Evolutionary conservation across 2,888 invertebrate genomes (phyloP), one percentile per base, ranked within the genome.

Genomic region (Metallyticus violacea): DNA sequence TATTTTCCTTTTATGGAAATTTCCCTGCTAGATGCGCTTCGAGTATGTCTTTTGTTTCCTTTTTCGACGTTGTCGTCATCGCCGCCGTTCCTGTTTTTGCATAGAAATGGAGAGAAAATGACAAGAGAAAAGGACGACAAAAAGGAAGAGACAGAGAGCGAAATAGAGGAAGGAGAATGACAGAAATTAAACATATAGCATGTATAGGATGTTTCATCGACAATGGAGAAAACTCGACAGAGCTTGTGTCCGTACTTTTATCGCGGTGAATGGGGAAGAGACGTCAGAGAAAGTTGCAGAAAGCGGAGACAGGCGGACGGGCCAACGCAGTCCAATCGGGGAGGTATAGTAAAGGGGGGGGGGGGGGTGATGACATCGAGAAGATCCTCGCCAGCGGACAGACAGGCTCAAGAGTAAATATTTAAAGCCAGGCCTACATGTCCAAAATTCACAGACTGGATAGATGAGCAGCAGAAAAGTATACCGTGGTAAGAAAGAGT

Each of bases 1-100:
- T 85, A 85, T 85, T 85, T 85, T 77, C 85, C 85, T 85, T 81
- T 85, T 81, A 85, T 85, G 85, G 80, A 85, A 85, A 85, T 85
- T 85, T 85, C 77, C 81, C 81, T 81, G 81, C 40, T 85, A 85
- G 85, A 85, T 85, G 77, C 76, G 85, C 85, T 86, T 62, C 79
- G 9, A 83, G 83, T 62, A 40, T 79, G 86, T 82, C 86, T 86
- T 86, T 85, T 85, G 85, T 85, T 79, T 85, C 79, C 85, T 79
- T 85, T 85, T 85, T 85, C 85, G 85, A 85, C 85, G 85, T 79
- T 83, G 83, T 83, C 83, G 77, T 77, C 77, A 28, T 40, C 25
- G 86, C 77, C 82, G 30, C 29, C 40, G 40, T 62, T 62, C 40
- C 77, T 85, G 87, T 87, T 85, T 87, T 85, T 85, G 87, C 87